These are phyloP conservation scores for Volucella inflata DNA, from an alignment of 2,888 invertebrate species.

Conservation along the genomic window DNA sequence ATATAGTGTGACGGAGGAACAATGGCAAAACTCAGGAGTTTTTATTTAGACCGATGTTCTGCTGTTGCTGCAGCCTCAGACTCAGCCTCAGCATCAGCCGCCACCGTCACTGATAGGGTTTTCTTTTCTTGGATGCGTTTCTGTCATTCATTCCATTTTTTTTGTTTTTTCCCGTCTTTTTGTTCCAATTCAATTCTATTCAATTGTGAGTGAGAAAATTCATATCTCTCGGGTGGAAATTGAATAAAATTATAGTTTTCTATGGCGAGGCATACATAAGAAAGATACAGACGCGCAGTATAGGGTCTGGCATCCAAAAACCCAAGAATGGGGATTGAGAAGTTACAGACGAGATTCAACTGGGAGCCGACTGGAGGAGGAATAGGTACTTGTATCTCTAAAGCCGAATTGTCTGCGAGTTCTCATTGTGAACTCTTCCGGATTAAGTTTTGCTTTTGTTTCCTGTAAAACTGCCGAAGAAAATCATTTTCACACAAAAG, in stretches of 20 bases:
- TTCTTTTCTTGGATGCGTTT: slow-evolving; percentile 18
- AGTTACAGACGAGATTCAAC: too few species aligned
- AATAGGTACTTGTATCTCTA: too few species aligned
- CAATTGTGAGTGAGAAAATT: slow-evolving; percentile 40
- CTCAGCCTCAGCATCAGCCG: not conserved
- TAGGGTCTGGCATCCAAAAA: not conserved
- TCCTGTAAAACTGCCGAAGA: slow-evolving; percentile 52
- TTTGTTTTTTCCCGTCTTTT: slow-evolving; percentile 35
- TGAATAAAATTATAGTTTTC: slow-evolving; percentile 65
- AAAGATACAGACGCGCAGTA: not conserved
- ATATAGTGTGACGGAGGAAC: too few species aligned
- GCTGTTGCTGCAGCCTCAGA: slow-evolving; percentile 9
- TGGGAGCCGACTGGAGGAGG: too few species aligned
- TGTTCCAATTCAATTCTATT: slow-evolving; percentile 30
- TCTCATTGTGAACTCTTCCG: slow-evolving; percentile 67
- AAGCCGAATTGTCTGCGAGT: slow-evolving; percentile 24
- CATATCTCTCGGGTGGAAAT: slow-evolving; percentile 47
- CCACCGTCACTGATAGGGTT: slow-evolving; percentile 19
- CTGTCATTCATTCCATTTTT: not conserved
- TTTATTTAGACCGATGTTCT: not conserved
- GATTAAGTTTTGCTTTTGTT: slow-evolving; percentile 69
- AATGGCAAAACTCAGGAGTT: too few species aligned
- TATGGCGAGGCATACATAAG: slow-evolving; percentile 11
- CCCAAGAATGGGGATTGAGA: too few species aligned
- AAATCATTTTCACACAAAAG: slow-evolving; percentile 33